Percentiles rank a stretch among this genome's conserved stretches.
Evolutionary conservation across 2,797 vertebrate species (phyloP).

Genomic region (Dendrocincla fuliginosa): DNA sequence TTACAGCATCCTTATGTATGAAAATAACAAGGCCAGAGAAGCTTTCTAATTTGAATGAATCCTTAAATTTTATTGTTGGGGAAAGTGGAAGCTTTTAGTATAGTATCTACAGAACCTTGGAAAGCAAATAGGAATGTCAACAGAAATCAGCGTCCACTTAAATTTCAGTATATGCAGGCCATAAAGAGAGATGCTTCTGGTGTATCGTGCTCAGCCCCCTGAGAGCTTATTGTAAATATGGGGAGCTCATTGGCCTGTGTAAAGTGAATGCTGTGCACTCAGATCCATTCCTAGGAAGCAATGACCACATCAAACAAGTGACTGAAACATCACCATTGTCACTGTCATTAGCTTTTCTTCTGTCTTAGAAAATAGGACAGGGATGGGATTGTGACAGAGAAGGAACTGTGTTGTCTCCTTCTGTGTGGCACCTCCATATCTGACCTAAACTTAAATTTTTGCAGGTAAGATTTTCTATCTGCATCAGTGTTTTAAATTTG

Average conservation of each 20-base stretch:
- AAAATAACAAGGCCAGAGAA: neutral
- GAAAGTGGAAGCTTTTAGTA: slow-evolving; percentile 11
- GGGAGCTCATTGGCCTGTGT: neutral
- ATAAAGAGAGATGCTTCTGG: neutral
- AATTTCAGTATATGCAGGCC: neutral
- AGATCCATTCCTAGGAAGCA: neutral
- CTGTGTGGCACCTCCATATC: neutral
- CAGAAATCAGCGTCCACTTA: neutral
- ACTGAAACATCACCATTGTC: neutral
- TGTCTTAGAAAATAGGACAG: neutral
- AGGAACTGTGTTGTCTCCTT: neutral
- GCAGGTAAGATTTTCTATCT: neutral
- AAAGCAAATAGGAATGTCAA: slow-evolving; percentile 19
- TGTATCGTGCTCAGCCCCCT: neutral
- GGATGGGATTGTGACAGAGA: neutral
- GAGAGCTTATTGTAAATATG: neutral
- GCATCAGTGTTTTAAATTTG: neutral
- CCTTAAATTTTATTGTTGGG: neutral
- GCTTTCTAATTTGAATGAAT: neutral
- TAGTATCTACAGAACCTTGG: neutral
- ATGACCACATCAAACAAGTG: neutral
- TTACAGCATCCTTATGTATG: neutral
- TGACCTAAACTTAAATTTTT: neutral
- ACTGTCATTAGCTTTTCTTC: neutral
- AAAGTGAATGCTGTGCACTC: neutral